phyloP scores from a whole-genome alignment of 2,113 vertebrate genomes.

The Colinus virginianus region DNA sequence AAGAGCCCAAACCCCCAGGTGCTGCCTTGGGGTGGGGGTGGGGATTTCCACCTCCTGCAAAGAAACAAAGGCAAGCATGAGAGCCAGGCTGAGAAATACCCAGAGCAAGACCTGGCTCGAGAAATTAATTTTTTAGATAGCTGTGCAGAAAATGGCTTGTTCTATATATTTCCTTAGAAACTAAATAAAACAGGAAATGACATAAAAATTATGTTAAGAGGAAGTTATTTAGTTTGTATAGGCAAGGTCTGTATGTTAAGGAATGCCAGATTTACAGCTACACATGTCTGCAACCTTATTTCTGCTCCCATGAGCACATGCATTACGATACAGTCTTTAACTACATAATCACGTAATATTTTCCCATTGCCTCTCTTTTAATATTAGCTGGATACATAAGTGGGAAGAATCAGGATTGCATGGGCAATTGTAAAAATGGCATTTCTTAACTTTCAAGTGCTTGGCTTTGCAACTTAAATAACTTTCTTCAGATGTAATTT shows the following conservation, averaged over 20 bases:
- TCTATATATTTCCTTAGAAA: conserved; percentile 50
- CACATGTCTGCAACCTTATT: not conserved
- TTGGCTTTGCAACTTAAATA: conserved; percentile 62
- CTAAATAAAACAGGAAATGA: conserved; percentile 51
- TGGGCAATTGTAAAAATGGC: conserved; percentile 19
- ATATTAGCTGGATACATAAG: conserved; percentile 16
- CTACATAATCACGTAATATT: conserved; percentile 33
- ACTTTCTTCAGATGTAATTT: conserved; percentile 50
- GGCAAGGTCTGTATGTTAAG: conserved; percentile 19
- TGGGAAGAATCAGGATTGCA: conserved; percentile 35
- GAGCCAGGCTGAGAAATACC: not conserved
- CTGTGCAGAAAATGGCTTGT: not conserved
- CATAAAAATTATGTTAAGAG: conserved; percentile 32
- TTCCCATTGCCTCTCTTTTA: conserved; percentile 51
- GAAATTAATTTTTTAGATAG: not conserved
- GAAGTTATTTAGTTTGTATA: conserved; percentile 42
- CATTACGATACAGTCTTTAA: conserved; percentile 29
- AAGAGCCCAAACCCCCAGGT: rapidly evolving
- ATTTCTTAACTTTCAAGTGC: conserved; percentile 34
- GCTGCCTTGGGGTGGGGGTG: not conserved
- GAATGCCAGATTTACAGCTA: conserved; percentile 50
- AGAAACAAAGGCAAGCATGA: not conserved
- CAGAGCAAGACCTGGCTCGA: not conserved
- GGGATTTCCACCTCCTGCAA: not conserved
- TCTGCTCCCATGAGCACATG: conserved; percentile 40